Percentiles rank a stretch among this genome's conserved stretches.
Evolutionary conservation across 2,113 vertebrate genomes (phyloP).

Genomic region (Platichthys flesus): DNA sequence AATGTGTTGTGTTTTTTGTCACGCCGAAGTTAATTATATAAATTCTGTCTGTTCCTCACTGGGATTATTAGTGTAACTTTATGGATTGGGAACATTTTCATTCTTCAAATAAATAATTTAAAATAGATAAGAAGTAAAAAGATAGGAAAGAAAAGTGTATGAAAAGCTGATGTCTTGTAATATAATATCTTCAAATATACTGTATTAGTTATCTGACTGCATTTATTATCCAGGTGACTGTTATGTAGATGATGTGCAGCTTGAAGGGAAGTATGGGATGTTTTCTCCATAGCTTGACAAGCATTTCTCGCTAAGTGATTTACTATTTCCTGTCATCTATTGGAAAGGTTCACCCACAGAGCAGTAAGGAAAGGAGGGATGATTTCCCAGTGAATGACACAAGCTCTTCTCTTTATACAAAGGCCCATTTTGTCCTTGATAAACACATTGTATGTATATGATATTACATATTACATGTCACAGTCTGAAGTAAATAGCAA

Average conservation of each 20-base stretch:
- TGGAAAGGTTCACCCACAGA: background rate
- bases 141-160: background rate
- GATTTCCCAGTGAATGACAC: background rate
- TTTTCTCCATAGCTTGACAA: background rate
- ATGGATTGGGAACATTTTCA: background rate
- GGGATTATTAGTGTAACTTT: background rate
- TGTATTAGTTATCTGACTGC: background rate
- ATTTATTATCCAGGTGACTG: background rate
- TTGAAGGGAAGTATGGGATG: background rate
- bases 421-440: background rate
- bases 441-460: background rate
- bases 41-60: background rate
- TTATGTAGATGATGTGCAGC: background rate
- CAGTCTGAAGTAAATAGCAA: background rate
- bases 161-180: background rate
- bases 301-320: background rate
- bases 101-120: background rate
- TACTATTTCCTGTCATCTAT: background rate
- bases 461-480: background rate
- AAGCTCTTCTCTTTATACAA: background rate
- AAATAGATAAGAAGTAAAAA: background rate
- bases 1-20: background rate
- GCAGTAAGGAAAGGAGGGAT: background rate
- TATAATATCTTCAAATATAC: no score
- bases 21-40: background rate